Evolutionary conservation across 2,113 vertebrate genomes (phyloP), one percentile per base, ranked within the genome.

Genomic region (Potamarius usumacintae): DNA sequence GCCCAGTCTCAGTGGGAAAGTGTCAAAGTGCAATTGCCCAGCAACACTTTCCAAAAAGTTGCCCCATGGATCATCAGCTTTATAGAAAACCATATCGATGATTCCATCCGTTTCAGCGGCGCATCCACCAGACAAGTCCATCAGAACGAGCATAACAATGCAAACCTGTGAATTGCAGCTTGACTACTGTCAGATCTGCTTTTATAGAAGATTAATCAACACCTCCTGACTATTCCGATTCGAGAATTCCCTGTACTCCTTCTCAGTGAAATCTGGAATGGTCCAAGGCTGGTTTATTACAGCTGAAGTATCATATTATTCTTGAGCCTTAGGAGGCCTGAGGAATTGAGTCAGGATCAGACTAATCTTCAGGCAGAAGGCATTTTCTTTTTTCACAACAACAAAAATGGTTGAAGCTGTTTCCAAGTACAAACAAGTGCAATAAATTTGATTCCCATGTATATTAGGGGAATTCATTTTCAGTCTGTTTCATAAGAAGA

Each of bases 301-400:
- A 74, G 71, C 71, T 74, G 42, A 48, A 74, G 71, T 22, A 74
- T 74, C 71, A 74, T 74, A 74, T 48, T 74, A 34, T 74, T 48
- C 7, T 74, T 74, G 71, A 74, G 71, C 34, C 17, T 18, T 20
- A 11, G 17, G 17, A 74, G 71, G 34, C 71, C 18, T 48, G 71
- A 74, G 71, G 71, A 34, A 72, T 72, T 72, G 69, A 72, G 69
- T 72, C 9, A 42, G 30, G 69, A 74, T 74, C 71, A 20, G 34
- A 20, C 1, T 74, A 48, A 74, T 74, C 71, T 74, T 48, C 34
- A 48, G 71, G 30, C 71, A 48, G 34, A 48, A 74, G 17, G 18
- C 71, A 48, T 48, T 9, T 48, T 53, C 10, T 10, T 69, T 74
- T 72, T 74, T 71, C 30, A 74, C 34, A 74, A 42, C 34, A 48